Percentiles rank a stretch among this genome's conserved stretches.
These are phyloP conservation scores for Hylyphantes graminicola DNA, from an alignment of 1,140 invertebrate species.

Conservation along the genomic window DNA sequence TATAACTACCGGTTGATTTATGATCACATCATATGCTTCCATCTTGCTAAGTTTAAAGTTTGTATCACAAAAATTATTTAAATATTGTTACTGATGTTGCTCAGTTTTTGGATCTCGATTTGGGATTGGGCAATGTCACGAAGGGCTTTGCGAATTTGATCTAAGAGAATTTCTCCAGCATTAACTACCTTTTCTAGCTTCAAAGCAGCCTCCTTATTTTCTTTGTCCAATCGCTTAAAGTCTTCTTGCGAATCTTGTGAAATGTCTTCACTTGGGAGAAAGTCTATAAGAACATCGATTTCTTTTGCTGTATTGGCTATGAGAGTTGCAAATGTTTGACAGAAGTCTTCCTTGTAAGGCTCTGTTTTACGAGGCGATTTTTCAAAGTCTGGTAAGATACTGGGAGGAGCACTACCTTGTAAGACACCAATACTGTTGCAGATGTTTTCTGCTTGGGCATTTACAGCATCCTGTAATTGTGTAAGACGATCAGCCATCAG, in stretches of 20 bases:
- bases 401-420: slow-evolving; percentile 92
- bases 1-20: slow-evolving; percentile 99
- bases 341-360: slow-evolving; percentile 81
- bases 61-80: slow-evolving; percentile 9
- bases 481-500: slow-evolving; percentile 81
- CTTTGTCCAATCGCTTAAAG: slow-evolving; percentile 87
- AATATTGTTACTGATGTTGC: slow-evolving; percentile 13
- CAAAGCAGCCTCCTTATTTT: slow-evolving; percentile 92
- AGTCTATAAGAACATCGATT: slow-evolving; percentile 97
- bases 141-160: slow-evolving; percentile 89
- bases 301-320: slow-evolving; percentile 93
- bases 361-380: slow-evolving; percentile 86
- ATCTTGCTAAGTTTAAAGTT: slow-evolving; percentile 31
- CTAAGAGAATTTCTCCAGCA: slow-evolving; percentile 85
- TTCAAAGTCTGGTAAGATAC: slow-evolving; percentile 92
- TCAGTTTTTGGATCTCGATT: slow-evolving; percentile 76
- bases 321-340: slow-evolving; percentile 80
- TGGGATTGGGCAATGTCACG: slow-evolving; percentile 94
- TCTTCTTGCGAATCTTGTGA: slow-evolving; percentile 89
- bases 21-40: slow-evolving; percentile 80
- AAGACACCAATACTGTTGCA: slow-evolving; percentile 97
- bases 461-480: slow-evolving; percentile 96
- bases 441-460: slow-evolving; percentile 97
- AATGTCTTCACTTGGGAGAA: slow-evolving; percentile 94
- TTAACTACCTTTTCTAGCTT: slow-evolving; percentile 82